phyloP scores from a whole-genome alignment of 2,113 vertebrate species.

The Pseudorhombus dupliciocellatus region DNA sequence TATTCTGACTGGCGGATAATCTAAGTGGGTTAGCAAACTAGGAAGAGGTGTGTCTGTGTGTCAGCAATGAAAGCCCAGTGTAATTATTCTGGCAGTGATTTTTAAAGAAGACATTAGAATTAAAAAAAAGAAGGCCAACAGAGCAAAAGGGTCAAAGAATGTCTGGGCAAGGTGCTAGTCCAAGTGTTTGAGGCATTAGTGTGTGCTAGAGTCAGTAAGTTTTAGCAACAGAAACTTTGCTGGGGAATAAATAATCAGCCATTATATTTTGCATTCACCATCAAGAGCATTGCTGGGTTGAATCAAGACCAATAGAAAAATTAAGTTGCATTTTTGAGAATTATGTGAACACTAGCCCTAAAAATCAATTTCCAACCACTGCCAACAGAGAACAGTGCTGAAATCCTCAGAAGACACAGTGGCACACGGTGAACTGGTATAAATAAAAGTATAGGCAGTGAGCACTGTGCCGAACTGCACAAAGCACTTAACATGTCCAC shows the following conservation, averaged over 20 bases:
- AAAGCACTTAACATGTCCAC: slow-evolving; percentile 39
- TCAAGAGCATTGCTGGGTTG: no score
- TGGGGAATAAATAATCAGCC: background rate
- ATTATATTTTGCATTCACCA: background rate
- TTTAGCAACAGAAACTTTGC: background rate
- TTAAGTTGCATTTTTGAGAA: no score
- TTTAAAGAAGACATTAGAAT: background rate
- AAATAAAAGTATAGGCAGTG: slow-evolving; percentile 24
- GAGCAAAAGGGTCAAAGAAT: background rate
- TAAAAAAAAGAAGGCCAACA: background rate
- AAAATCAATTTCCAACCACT: background rate
- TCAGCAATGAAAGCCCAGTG: background rate
- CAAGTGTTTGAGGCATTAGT: background rate
- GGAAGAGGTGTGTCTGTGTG: slow-evolving; percentile 6
- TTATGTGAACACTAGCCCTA: background rate
- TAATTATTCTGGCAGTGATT: background rate
- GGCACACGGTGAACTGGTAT: background rate
- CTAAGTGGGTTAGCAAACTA: slow-evolving; percentile 47
- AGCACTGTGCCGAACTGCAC: slow-evolving; percentile 8
- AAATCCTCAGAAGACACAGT: background rate
- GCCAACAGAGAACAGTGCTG: background rate
- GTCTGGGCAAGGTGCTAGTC: background rate
- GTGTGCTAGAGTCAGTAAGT: background rate
- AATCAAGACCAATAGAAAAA: no score
- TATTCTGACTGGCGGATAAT: no score